Conservation (phyloP, 2,113 vertebrate species). For the Macrotis lagotis region DNA sequence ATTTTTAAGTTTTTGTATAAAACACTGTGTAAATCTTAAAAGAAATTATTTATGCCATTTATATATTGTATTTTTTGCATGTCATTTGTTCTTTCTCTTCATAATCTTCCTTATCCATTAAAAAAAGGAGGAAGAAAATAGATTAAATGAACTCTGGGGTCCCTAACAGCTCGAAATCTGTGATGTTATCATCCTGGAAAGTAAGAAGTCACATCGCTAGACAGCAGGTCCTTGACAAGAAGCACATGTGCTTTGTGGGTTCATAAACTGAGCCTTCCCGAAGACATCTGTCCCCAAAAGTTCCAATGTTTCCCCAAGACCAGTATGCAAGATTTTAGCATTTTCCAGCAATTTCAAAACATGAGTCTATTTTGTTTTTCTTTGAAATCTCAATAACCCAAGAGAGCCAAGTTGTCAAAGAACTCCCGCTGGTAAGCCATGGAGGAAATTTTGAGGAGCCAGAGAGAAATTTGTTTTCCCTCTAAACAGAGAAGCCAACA, state of each 20-base stretch:
- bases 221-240: slow-evolving; percentile 65
- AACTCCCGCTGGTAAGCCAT: slow-evolving; percentile 68
- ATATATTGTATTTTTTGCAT: neutral
- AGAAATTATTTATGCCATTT: neutral
- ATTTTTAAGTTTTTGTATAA: neutral
- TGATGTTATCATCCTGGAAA: slow-evolving; percentile 65
- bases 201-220: slow-evolving; percentile 59
- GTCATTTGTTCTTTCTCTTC: neutral
- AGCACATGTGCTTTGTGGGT: slow-evolving; percentile 66
- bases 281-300: slow-evolving; percentile 60
- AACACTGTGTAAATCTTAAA: neutral
- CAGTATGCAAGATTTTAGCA: slow-evolving; percentile 67
- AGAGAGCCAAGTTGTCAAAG: slow-evolving; percentile 74
- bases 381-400: slow-evolving; percentile 66
- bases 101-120: neutral
- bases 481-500: slow-evolving; percentile 47
- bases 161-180: neutral
- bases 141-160: neutral
- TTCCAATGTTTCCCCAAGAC: slow-evolving; percentile 65
- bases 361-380: slow-evolving; percentile 74
- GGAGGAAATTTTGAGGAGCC: slow-evolving; percentile 64
- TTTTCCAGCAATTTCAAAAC: slow-evolving; percentile 62
- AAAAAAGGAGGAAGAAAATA: neutral
- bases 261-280: slow-evolving; percentile 73
- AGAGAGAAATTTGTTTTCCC: slow-evolving; percentile 65